phyloP scores from a whole-genome alignment of 2,797 vertebrate species.

The Sarcoramphus papa region DNA sequence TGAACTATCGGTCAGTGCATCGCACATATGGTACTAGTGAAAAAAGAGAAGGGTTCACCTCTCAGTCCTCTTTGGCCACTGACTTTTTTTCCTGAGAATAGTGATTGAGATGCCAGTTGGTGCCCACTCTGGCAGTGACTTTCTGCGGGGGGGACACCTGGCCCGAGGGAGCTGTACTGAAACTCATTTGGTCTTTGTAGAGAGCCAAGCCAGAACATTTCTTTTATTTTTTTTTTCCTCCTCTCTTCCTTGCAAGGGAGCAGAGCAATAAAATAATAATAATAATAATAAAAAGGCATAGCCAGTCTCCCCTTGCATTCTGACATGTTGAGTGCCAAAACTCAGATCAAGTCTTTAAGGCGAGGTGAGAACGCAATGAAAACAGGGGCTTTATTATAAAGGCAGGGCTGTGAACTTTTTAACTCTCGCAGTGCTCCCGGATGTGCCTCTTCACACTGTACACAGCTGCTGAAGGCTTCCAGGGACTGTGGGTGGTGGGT shows the following conservation, averaged over 20 bases:
- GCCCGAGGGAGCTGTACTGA: not conserved
- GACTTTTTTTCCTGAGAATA: not conserved
- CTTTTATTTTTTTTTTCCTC: not conserved
- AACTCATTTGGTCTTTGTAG: not conserved
- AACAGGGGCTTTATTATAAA: constrained; percentile 47
- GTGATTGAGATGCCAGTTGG: not conserved
- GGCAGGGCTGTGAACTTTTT: constrained; percentile 47
- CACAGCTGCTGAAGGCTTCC: constrained; percentile 28
- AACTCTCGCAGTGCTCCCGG: not conserved
- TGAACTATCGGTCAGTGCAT: not conserved
- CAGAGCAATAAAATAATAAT: constrained; percentile 9
- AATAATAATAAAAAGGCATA: not conserved
- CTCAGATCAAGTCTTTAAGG: not conserved
- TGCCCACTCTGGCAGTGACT: not conserved
- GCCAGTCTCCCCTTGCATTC: not conserved
- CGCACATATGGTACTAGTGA: accelerated
- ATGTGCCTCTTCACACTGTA: constrained; percentile 13
- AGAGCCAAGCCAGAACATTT: not conserved
- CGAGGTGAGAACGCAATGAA: constrained; percentile 26
- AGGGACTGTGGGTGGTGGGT: constrained; percentile 54
- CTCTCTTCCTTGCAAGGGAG: not conserved
- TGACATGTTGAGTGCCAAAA: constrained; percentile 42
- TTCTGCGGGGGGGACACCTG: not conserved
- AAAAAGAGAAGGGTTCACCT: not conserved
- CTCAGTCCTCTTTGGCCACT: not conserved